Conservation (phyloP, 2,797 vertebrate species). For the Bryconaethiops microstoma region DNA sequence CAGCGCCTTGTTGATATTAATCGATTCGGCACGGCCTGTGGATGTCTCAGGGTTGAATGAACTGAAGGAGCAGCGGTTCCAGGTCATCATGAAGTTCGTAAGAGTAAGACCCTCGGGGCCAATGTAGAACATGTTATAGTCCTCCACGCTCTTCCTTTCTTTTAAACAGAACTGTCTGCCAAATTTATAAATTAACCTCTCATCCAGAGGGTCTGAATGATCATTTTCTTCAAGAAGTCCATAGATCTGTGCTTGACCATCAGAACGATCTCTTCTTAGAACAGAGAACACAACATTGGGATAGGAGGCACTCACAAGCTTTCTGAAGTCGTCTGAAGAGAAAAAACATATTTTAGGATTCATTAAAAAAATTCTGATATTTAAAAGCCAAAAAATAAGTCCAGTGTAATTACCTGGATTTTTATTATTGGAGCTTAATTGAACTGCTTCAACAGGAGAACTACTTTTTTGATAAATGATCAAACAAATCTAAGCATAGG, state of each 20-base stretch:
- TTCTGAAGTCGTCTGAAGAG: constrained; percentile 67
- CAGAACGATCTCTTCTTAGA: constrained; percentile 67
- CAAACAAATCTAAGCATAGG: neutral
- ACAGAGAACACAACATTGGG: constrained; percentile 71
- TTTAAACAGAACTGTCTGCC: constrained; percentile 73
- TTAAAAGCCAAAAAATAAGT: too few species aligned
- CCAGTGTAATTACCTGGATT: too few species aligned
- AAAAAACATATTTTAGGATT: neutral
- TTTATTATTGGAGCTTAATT: too few species aligned
- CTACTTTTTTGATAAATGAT: too few species aligned
- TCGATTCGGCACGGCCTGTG: constrained; percentile 76
- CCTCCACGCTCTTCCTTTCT: constrained; percentile 58
- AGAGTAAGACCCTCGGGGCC: constrained; percentile 82
- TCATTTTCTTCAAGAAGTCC: neutral
- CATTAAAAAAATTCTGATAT: too few species aligned
- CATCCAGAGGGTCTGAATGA: constrained; percentile 30
- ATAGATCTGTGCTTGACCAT: constrained; percentile 50
- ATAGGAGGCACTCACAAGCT: constrained; percentile 69
- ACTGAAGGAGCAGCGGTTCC: constrained; percentile 84
- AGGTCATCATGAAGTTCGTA: constrained; percentile 89
- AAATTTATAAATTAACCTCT: constrained; percentile 67
- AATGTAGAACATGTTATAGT: constrained; percentile 77
- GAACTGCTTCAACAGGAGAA: too few species aligned
- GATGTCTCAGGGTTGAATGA: constrained; percentile 84
- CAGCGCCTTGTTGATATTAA: constrained; percentile 80